phyloP scores from a whole-genome alignment of 2,888 invertebrate genomes.

The Amiota mariae region DNA sequence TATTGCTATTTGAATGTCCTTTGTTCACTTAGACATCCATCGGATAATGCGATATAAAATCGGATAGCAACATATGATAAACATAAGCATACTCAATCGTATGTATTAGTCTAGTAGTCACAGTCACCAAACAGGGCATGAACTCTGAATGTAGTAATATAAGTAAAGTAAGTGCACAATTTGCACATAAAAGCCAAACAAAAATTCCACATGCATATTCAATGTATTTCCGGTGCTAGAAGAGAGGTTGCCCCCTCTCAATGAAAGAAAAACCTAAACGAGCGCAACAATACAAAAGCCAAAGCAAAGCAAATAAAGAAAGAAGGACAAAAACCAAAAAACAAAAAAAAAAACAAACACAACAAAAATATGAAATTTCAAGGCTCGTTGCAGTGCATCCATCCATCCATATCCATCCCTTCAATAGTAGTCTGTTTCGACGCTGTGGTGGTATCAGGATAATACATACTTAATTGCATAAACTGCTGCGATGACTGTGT shows the following conservation, averaged over 20 bases:
- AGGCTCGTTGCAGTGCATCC: slow-evolving; percentile 54
- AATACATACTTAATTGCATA: slow-evolving; percentile 69
- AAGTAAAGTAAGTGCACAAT: slow-evolving; percentile 63
- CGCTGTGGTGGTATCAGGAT: slow-evolving; percentile 57
- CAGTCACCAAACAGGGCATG: too few relatives aligned
- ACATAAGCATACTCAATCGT: too few relatives aligned
- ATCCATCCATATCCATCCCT: too few relatives aligned
- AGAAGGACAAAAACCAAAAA: background rate
- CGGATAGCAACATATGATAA: too few relatives aligned
- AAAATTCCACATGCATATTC: slow-evolving; percentile 48
- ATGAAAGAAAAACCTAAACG: slow-evolving; percentile 10
- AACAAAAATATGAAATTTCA: slow-evolving; percentile 48
- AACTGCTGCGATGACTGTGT: slow-evolving; percentile 60
- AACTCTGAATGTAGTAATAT: slow-evolving; percentile 34
- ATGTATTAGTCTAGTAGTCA: too few relatives aligned
- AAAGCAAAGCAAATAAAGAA: too few relatives aligned
- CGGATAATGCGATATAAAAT: too few relatives aligned
- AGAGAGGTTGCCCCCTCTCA: slow-evolving; percentile 41
- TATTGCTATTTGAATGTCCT: background rate
- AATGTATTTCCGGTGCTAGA: slow-evolving; percentile 65
- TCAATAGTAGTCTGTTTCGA: background rate
- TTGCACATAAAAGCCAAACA: slow-evolving; percentile 60
- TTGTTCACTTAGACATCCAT: slow-evolving; percentile 16
- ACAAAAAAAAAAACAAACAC: too few relatives aligned
- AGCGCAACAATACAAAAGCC: too few relatives aligned